Conservation (phyloP, 2,797 vertebrate species). For the Euphonia xanthogaster region DNA sequence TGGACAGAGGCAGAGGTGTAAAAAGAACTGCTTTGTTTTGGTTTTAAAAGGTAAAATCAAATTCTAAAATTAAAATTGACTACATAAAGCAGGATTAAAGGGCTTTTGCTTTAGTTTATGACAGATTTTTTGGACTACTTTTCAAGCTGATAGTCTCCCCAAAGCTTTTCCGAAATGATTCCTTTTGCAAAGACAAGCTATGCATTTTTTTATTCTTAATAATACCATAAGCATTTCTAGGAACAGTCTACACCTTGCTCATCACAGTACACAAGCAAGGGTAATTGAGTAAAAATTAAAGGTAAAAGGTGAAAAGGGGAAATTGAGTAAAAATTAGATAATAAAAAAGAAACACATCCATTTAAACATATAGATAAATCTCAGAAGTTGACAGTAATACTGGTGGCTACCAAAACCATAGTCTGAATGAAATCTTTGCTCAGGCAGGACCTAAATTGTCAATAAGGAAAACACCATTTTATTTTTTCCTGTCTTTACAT, state of each 20-base stretch:
- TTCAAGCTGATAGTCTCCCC: neutral
- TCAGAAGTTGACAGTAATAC: neutral
- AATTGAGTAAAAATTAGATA: neutral
- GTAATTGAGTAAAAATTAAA: neutral
- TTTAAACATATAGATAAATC: neutral
- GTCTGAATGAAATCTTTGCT: neutral
- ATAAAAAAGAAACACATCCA: neutral
- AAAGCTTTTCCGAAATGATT: neutral
- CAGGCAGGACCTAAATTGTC: neutral
- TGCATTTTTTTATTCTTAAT: neutral
- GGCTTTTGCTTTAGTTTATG: neutral
- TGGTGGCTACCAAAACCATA: neutral
- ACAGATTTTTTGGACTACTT: neutral
- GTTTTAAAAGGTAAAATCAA: neutral
- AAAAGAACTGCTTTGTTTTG: neutral
- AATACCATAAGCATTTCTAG: neutral
- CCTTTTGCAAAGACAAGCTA: neutral
- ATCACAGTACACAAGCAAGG: neutral
- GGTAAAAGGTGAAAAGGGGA: neutral
- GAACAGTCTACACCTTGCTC: neutral
- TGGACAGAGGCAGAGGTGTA: neutral
- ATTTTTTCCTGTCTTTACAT: neutral
- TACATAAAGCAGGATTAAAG: neutral
- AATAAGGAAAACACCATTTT: neutral
- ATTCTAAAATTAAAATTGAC: neutral